Percentiles rank a stretch among this genome's conserved stretches.
Evolutionary conservation across 2,113 vertebrate species (phyloP).

Genomic region (Taxidea taxus): DNA sequence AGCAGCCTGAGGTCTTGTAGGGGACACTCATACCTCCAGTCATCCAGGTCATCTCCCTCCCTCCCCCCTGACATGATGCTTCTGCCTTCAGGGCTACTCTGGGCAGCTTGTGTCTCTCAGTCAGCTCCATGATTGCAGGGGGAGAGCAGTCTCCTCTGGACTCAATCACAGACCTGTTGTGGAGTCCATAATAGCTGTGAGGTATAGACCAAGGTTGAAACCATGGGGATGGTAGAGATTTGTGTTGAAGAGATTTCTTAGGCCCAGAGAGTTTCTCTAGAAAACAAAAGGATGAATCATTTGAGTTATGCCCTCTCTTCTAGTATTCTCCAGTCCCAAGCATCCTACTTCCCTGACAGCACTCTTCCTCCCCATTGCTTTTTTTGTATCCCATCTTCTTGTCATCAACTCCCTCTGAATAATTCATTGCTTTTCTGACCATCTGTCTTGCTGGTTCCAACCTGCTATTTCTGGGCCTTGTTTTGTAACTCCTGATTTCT

Average conservation of each 20-base stretch:
- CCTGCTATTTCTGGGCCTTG: background rate
- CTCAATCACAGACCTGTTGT: background rate
- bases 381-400: background rate
- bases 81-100: background rate
- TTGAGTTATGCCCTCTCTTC: background rate
- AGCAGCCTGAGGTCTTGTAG: background rate
- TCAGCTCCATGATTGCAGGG: background rate
- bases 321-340: background rate
- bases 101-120: background rate
- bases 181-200: background rate
- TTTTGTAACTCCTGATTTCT: background rate
- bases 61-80: background rate
- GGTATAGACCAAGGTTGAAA: no score
- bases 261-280: background rate
- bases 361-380: accelerated
- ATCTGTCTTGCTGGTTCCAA: background rate
- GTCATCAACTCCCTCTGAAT: background rate
- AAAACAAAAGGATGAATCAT: background rate
- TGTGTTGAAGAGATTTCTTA: background rate
- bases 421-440: background rate
- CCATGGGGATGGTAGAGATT: background rate
- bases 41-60: background rate
- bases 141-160: background rate
- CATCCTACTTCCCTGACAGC: no score
- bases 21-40: background rate